Evolutionary conservation across 1,140 invertebrate species (phyloP), one percentile per base, ranked within the genome.

Genomic region (Heliconius nattereri): DNA sequence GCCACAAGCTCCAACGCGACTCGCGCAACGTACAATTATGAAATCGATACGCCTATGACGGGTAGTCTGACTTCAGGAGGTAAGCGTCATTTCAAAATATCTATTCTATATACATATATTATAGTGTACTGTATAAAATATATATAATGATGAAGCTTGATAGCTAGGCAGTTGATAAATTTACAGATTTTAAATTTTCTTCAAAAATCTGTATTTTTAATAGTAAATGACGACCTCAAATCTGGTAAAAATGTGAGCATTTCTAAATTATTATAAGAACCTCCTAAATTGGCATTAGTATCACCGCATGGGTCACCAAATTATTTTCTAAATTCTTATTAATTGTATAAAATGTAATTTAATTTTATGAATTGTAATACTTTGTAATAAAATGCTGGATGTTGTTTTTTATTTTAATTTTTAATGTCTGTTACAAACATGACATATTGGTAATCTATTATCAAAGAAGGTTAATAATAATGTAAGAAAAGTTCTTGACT

Each of bases 21-120:
- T 1, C 96, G 97, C 86, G 97, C 97, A 23, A 97, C 97, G n/a
- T 97, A 97, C 86, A 97, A 97, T 85, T 97, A 97, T 86, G 97
- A 97, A 90, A 97, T 96, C 1, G 97, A 98, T 86, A 97, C 97
- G 0, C 95, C 97, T 26, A 97, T 97, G 96, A 97, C 97, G 7
- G 97, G 97, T 23, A 97, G 97, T 91, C 95, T 97, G 60, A 97
- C 97, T 40, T 97, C 97, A 91, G 96, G 96, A 85, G 94, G 94
- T 95, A 88, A 90, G 87, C 78, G 19, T 26, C 11, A 35, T 20
- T 29, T 37, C 37, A 35, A 5, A 37, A 45, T 23, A 37, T 20
- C 7, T 54, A n/a, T 70, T 32, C 57, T 49, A 52, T 72, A 74
- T 71, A 71, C 19, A 32, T 71, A 29, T 37, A 26, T 37, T n/a